Base-by-base conservation (phyloP, 2,888 invertebrate genomes). In the Operophtera brumata region DNA sequence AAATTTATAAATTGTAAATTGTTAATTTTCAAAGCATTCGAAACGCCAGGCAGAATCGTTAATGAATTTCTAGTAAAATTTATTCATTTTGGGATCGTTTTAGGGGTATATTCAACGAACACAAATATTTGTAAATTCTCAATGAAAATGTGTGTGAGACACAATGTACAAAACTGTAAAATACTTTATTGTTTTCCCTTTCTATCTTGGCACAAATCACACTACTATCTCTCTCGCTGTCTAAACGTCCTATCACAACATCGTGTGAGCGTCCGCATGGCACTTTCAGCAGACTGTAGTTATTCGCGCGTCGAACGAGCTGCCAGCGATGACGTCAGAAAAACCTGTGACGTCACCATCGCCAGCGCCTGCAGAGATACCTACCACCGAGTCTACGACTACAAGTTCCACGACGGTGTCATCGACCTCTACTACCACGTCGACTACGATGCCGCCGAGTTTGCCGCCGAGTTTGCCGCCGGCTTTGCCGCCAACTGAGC, bases 211-310 rank as follows among this genome's bases (percentile, higher is more conserved):
- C 43, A 43, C 55, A 55, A 50, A 37, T 25, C 36, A 10, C 36
- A 4, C 37, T 20, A 20, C 20, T 20, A 20, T 20, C 20, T 43
- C 10, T 20, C 30, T 50, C 70, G 74, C 82, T 85, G 80, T 85
- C 81, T 75, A 73, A 67, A 69, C 78, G 78, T 80, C 71, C 70
- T 65, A 73, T 71, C 84, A 86, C 86, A 77, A 86, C 86, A 77
- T 76, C 76, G 82, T 86, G 89, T 88, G 87, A 86, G 88, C 81
- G 83, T 84, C 80, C 75, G 89, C 89, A 88, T 88, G 88, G 82
- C 88, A 87, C 89, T 88, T 90, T 89, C 90, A 90, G 90, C 90
- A 88, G 79, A 90, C 90, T 60, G 87, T 90, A 73, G 83, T 86
- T 77, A 89, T 90, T 69, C 86, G 85, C 67, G 86, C 82, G 66